Percentiles rank a stretch among this genome's conserved stretches.
Evolutionary conservation across 1,140 invertebrate genomes (phyloP).

Genomic region (Polyergus mexicanus): DNA sequence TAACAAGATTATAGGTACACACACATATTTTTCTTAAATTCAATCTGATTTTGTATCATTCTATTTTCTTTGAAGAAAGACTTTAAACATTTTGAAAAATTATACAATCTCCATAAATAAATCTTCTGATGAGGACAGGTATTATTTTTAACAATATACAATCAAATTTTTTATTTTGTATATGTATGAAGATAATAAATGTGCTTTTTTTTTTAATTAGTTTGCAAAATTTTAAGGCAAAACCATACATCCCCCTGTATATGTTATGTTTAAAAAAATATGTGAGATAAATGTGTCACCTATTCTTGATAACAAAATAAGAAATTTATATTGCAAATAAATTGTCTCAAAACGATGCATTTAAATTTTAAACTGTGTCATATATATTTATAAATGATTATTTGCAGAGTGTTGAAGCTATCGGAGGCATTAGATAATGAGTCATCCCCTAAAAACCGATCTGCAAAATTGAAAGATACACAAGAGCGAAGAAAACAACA

Average conservation of each 20-base stretch:
- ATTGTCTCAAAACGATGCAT: background rate
- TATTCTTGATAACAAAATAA: background rate
- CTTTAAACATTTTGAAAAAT: background rate
- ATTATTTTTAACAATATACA: conserved; percentile 4
- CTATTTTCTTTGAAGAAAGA: background rate
- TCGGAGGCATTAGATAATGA: conserved; percentile 77
- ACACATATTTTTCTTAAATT: too few relatives aligned
- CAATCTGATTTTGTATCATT: too few relatives aligned
- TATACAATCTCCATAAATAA: background rate
- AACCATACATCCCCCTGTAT: background rate
- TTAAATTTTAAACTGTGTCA: background rate
- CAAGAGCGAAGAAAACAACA: conserved; percentile 87
- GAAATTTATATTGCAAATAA: background rate
- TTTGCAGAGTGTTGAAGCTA: conserved; percentile 75
- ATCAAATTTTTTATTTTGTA: background rate
- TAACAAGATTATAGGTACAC: too few relatives aligned
- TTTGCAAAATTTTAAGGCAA: too few relatives aligned
- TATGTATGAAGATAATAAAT: too few relatives aligned
- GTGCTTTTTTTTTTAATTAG: too few relatives aligned
- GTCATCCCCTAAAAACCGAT: conserved; percentile 80
- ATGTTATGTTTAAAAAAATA: background rate
- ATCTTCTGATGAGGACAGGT: background rate
- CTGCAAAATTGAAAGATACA: conserved; percentile 83
- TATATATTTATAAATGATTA: conserved; percentile 8
- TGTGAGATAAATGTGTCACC: background rate